These are phyloP conservation scores for Zelostemma sp. DNA, from an alignment of 1,140 invertebrate genomes.

Conservation along the genomic window DNA sequence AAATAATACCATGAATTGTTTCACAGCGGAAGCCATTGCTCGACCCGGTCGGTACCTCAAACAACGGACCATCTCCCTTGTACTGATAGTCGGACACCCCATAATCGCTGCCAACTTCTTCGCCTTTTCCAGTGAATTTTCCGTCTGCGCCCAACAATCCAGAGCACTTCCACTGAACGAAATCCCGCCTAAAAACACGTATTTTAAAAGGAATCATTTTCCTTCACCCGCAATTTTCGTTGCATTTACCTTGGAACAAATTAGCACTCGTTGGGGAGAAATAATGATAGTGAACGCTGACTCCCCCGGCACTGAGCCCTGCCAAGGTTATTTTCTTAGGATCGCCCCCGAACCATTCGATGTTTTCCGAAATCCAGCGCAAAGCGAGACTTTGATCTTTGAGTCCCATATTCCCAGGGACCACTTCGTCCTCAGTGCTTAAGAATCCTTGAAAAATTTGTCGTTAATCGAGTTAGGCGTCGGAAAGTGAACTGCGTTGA, in stretches of 20 bases:
- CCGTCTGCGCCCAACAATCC: constrained; percentile 78
- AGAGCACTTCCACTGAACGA: constrained; percentile 84
- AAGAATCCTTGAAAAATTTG: constrained; percentile 66
- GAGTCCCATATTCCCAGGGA: too few relatives aligned
- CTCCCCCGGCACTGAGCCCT: too few relatives aligned
- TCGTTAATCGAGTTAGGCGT: too few relatives aligned
- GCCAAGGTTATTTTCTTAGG: constrained; percentile 68
- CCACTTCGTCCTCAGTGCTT: constrained; percentile 72
- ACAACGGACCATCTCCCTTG: constrained; percentile 78
- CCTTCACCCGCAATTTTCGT: too few relatives aligned
- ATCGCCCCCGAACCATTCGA: constrained; percentile 71
- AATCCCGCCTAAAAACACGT: constrained; percentile 80
- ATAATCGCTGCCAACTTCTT: constrained; percentile 75
- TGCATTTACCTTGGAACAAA: constrained; percentile 68
- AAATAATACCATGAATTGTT: constrained; percentile 66
- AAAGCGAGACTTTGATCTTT: constrained; percentile 73
- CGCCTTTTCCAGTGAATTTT: constrained; percentile 77
- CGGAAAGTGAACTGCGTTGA: too few relatives aligned
- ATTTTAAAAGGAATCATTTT: too few relatives aligned
- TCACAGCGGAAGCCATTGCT: constrained; percentile 66
- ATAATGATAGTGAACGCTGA: too few relatives aligned
- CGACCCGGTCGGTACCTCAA: constrained; percentile 75
- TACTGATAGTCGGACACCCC: constrained; percentile 76
- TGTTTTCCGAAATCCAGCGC: constrained; percentile 74
- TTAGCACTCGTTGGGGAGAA: constrained; percentile 64